These are phyloP conservation scores for Bombus haemorrhoidalis DNA, from an alignment of 1,140 invertebrate genomes.

Conservation along the genomic window DNA sequence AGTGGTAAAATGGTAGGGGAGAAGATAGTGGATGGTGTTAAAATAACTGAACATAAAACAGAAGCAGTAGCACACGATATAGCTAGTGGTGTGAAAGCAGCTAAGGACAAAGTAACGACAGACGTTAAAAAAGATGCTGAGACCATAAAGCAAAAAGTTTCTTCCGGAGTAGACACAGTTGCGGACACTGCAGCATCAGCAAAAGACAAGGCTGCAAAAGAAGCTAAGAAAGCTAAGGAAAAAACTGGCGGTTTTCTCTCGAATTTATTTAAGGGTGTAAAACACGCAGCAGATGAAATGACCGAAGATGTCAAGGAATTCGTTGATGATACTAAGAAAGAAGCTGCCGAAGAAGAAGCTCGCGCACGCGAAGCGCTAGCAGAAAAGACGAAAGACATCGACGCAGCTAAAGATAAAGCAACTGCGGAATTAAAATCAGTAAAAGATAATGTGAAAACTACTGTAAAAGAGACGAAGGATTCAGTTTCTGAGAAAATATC, in stretches of 20 bases:
- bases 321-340: constrained; percentile 68
- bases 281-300: constrained; percentile 73
- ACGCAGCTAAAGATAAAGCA: not conserved
- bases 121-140: constrained; percentile 47
- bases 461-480: too few species aligned
- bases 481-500: too few species aligned
- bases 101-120: constrained; percentile 43
- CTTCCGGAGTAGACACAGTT: constrained; percentile 3
- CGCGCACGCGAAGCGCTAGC: not conserved
- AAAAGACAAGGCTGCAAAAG: constrained; percentile 48
- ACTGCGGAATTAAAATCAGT: too few species aligned
- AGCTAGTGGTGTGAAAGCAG: constrained; percentile 6
- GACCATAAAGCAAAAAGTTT: constrained; percentile 31
- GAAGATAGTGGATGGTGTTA: constrained; percentile 21
- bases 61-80: constrained; percentile 42
- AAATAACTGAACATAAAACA: constrained; percentile 30
- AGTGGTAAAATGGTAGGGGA: constrained; percentile 20
- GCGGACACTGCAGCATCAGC: not conserved
- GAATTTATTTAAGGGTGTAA: constrained; percentile 65
- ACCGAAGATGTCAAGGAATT: constrained; percentile 75
- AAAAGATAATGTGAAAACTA: too few species aligned
- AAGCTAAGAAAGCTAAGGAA: constrained; percentile 63
- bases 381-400: not conserved
- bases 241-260: constrained; percentile 61
- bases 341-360: constrained; percentile 51